A percentile compares a stretch with the other conserved stretches of the same genome.
Evolutionary conservation across 2,797 vertebrate genomes (phyloP).

Genomic region (Enteromius afrohamiltoni): DNA sequence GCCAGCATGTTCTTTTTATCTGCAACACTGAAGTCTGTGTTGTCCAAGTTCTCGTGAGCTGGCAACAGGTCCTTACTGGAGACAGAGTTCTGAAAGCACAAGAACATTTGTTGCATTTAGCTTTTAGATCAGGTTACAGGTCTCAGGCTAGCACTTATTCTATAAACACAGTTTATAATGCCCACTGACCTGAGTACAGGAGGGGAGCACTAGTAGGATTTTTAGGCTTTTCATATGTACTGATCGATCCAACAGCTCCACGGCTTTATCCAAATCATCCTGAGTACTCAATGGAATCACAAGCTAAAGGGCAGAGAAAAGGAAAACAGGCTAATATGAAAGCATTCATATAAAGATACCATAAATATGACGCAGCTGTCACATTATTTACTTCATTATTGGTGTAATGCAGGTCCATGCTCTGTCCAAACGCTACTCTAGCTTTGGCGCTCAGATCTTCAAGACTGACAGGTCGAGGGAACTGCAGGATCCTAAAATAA

Average conservation of each 20-base stretch:
- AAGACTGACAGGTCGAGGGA: constrained; percentile 90
- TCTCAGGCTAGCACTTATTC: neutral
- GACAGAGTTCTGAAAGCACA: constrained; percentile 68
- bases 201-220: constrained; percentile 91
- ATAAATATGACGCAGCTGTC: neutral
- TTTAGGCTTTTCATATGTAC: constrained; percentile 98
- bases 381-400: constrained; percentile 90
- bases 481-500: constrained; percentile 88
- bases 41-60: constrained; percentile 90
- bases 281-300: constrained; percentile 95
- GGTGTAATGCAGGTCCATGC: constrained; percentile 97
- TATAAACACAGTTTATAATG: neutral
- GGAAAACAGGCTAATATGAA: neutral
- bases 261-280: constrained; percentile 96
- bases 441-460: constrained; percentile 91
- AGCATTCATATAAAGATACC: neutral
- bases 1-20: constrained; percentile 86
- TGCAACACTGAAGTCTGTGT: constrained; percentile 83
- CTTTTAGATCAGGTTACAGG: neutral
- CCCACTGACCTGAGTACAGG: constrained; percentile 83
- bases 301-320: constrained; percentile 75
- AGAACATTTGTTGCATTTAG: constrained; percentile 6
- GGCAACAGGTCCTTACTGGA: constrained; percentile 83
- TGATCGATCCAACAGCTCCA: constrained; percentile 95
- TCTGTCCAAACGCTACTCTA: constrained; percentile 94